Evolutionary conservation across 2,888 invertebrate genomes (phyloP), one percentile per base, ranked within the genome.

Genomic region (Lithophane ornitopus): DNA sequence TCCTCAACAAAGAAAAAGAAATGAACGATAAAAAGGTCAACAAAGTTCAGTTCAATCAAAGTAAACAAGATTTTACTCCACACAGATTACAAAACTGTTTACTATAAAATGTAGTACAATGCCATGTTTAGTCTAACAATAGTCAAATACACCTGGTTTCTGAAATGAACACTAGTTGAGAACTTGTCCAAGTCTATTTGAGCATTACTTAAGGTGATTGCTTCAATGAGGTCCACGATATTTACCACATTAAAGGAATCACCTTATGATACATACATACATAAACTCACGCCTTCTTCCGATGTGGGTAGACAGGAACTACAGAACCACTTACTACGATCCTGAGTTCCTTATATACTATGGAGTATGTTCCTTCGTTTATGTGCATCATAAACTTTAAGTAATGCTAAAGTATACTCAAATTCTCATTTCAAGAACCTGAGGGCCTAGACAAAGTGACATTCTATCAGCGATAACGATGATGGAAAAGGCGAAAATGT

Each of bases 81-180:
- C 22, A 22, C 7, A 26, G 16, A 59, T 72, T 9, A 74, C 26
- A 75, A n/a, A 61, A 63, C 9, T 59, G 58, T 65, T 61, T 49
- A 65, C 52, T 46, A 46, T 54, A 46, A 58, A 16, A 66, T 19
- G 14, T 1, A 39, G 28, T 14, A 58, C 34, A 75, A 46, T 63
- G 8, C 9, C 22, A 3, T 39, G 39, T 66, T 28, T 44, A 58
- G 41, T 54, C 16, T 41, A 19, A 28, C 1, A 26, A 34, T 72
- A 26, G 26, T 16, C 19, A 14, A 41, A 52, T 8, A 16, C 28
- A 58, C 26, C n/a, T 11, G 11, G 54, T 54, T 56, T 56, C 26
- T 54, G 4, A 54, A n/a, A n/a, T 2, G 4, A 26, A 12, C 26
- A 14, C 26, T 56, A 16, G 26, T 56, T 28, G 16, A 58, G 16